Conservation (phyloP, 2,113 vertebrate genomes). For the Poicephalus gulielmi region DNA sequence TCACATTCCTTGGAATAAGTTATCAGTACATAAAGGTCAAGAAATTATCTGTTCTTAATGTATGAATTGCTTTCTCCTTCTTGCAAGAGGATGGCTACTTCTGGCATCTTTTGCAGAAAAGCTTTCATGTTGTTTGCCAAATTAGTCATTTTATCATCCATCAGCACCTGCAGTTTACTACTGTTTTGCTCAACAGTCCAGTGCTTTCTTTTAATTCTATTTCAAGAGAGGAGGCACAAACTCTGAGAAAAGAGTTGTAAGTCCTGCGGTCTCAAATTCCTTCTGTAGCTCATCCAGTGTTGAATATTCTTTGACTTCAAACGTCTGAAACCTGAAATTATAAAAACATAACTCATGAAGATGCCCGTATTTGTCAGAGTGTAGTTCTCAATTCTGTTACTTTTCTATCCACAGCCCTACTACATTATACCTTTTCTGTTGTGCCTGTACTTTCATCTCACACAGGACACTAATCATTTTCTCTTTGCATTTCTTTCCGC, state of each 20-base stretch:
- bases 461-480: conserved; percentile 90
- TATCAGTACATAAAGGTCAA: not conserved
- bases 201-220: conserved; percentile 22
- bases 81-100: not conserved
- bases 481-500: conserved; percentile 92
- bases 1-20: not conserved
- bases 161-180: not conserved
- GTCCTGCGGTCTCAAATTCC: conserved; percentile 81
- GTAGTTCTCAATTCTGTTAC: conserved; percentile 73
- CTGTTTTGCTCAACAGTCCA: not conserved
- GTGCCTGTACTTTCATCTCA: conserved; percentile 75
- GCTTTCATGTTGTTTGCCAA: not conserved
- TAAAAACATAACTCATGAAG: conserved; percentile 66
- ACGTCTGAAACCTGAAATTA: conserved; percentile 77
- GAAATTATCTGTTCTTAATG: not conserved
- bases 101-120: conserved; percentile 7
- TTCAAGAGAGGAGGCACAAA: conserved; percentile 73
- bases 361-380: conserved; percentile 66
- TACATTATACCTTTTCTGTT: conserved; percentile 82
- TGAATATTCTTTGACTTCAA: conserved; percentile 84
- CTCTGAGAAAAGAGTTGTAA: conserved; percentile 73
- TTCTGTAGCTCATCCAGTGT: conserved; percentile 76
- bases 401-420: conserved; percentile 68
- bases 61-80: not conserved
- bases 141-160: not conserved